A percentile compares a stretch with the other conserved stretches of the same genome.
Evolutionary conservation across 1,140 invertebrate species (phyloP).

Genomic region (Paracyclopina nana): DNA sequence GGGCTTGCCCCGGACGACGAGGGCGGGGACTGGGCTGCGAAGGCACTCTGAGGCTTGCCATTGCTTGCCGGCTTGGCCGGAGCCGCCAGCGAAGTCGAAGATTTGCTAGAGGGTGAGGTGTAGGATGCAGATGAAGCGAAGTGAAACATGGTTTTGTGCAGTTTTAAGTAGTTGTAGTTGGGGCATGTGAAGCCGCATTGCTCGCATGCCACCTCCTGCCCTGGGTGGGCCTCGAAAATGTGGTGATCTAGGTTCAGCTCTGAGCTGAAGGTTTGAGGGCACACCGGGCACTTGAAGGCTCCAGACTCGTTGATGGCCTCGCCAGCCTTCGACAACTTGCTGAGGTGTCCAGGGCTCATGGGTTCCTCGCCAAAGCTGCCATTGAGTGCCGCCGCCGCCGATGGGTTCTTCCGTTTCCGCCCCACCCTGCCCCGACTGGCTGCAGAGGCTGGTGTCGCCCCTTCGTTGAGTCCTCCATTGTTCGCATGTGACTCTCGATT

Average conservation of each 20-base stretch:
- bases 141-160: not conserved
- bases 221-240: not conserved
- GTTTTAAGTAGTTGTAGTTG: slow-evolving; percentile 4
- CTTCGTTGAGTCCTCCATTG: slow-evolving; percentile 23
- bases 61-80: not conserved
- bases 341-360: too few species aligned
- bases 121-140: too few species aligned
- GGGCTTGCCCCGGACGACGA: too few species aligned
- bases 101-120: too few species aligned
- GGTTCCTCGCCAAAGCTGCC: too few species aligned
- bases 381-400: not conserved
- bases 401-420: slow-evolving; percentile 14
- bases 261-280: not conserved
- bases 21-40: too few species aligned
- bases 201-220: not conserved
- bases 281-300: slow-evolving; percentile 2
- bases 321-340: too few species aligned
- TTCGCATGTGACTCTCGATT: slow-evolving; percentile 31
- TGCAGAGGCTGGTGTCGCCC: slow-evolving; percentile 21
- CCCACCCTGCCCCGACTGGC: slow-evolving; percentile 21
- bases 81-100: too few species aligned
- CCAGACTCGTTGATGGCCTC: not conserved
- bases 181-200: not conserved
- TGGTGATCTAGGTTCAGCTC: slow-evolving; percentile 1
- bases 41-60: not conserved